Conservation (phyloP, 2,888 invertebrate genomes). For the Euphydryas editha region DNA sequence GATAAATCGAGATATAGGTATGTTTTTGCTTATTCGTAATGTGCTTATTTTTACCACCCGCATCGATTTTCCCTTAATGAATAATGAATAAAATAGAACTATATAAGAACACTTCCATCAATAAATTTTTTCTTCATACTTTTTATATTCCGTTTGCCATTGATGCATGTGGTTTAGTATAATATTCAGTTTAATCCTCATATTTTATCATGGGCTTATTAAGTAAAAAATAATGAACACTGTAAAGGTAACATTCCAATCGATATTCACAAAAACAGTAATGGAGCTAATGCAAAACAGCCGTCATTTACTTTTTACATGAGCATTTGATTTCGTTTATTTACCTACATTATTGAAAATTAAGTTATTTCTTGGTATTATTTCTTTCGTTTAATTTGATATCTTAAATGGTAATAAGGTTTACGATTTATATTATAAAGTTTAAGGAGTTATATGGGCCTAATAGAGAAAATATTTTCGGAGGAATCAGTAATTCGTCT, state of each 20-base stretch:
- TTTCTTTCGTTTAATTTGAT: too few relatives aligned
- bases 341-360: too few relatives aligned
- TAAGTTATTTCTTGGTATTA: too few relatives aligned
- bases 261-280: conserved; percentile 11
- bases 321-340: not conserved
- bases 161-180: conserved; percentile 14
- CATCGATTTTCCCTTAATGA: conserved; percentile 50
- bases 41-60: conserved; percentile 50
- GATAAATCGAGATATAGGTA: conserved; percentile 43
- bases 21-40: conserved; percentile 46
- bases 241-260: conserved; percentile 20
- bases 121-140: conserved; percentile 33
- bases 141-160: conserved; percentile 14
- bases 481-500: too few relatives aligned
- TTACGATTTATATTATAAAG: too few relatives aligned
- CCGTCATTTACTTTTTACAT: not conserved
- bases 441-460: too few relatives aligned
- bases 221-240: conserved; percentile 17
- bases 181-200: conserved; percentile 11
- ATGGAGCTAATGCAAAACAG: conserved; percentile 12
- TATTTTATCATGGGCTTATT: conserved; percentile 19
- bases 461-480: too few relatives aligned
- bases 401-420: too few relatives aligned
- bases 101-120: conserved; percentile 44
- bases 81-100: conserved; percentile 50